These are phyloP conservation scores for Cantharis rufa DNA, from an alignment of 2,888 invertebrate genomes.

Conservation along the genomic window DNA sequence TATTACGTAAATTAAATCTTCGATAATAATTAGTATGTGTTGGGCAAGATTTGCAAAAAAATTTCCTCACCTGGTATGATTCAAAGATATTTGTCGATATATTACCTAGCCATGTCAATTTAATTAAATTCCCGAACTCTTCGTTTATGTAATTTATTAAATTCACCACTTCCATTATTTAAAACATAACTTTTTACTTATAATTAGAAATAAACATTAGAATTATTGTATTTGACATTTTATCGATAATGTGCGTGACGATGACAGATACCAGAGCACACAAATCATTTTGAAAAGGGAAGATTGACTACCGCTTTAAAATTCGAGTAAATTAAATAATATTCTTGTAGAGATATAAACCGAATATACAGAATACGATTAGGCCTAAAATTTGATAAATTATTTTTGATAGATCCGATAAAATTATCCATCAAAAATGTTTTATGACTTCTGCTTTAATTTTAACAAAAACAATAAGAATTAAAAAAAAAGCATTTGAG, in stretches of 20 bases:
- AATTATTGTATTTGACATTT: constrained; percentile 4
- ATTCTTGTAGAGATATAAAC: not conserved
- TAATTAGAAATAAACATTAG: constrained; percentile 3
- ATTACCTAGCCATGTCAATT: constrained; percentile 46
- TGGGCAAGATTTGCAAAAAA: not conserved
- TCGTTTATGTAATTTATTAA: constrained; percentile 49
- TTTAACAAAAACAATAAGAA: too few species aligned
- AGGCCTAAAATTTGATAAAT: not conserved
- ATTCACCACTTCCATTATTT: constrained; percentile 53
- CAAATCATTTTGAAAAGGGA: not conserved
- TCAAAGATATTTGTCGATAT: constrained; percentile 39
- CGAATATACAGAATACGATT: not conserved
- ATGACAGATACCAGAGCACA: not conserved
- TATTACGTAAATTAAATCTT: constrained; percentile 4
- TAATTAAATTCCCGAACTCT: constrained; percentile 46
- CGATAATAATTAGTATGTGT: not conserved
- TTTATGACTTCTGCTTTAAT: not conserved
- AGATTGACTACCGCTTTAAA: not conserved
- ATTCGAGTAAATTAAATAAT: not conserved
- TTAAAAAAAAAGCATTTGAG: too few species aligned
- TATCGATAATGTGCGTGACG: constrained; percentile 4
- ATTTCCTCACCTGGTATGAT: constrained; percentile 43
- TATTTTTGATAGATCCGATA: not conserved
- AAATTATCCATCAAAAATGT: not conserved
- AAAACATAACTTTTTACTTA: not conserved